Evolutionary conservation across 2,113 vertebrate genomes (phyloP).

Genomic region (Syngnathus scovelli): DNA sequence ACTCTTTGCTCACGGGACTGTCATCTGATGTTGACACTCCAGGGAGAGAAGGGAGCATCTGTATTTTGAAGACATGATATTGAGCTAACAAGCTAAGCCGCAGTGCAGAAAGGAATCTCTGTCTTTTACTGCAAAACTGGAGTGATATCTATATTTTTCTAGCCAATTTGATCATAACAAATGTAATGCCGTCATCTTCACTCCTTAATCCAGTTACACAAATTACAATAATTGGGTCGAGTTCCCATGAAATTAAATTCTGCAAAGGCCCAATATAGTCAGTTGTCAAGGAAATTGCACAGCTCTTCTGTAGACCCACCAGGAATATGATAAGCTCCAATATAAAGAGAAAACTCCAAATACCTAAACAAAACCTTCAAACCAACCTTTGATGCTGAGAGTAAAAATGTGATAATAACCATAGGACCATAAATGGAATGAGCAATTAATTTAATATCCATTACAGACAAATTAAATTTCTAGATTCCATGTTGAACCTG

Average conservation of each 20-base stretch:
- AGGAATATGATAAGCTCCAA: too few relatives aligned
- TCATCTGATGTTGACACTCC: background rate
- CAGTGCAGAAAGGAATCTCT: background rate
- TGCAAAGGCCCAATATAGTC: too few relatives aligned
- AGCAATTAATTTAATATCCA: background rate
- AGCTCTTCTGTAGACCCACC: too few relatives aligned
- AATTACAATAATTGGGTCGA: too few relatives aligned
- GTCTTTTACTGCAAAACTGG: background rate
- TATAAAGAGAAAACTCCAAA: too few relatives aligned
- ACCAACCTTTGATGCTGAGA: background rate
- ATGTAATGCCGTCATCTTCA: too few relatives aligned
- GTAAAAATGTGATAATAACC: background rate
- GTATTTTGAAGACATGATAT: slow-evolving; percentile 2
- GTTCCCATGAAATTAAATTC: too few relatives aligned
- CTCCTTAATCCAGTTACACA: too few relatives aligned
- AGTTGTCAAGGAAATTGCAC: too few relatives aligned
- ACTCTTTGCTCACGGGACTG: background rate
- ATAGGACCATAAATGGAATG: background rate
- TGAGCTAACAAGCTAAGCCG: background rate
- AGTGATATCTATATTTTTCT: background rate
- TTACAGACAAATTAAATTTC: background rate
- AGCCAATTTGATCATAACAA: too few relatives aligned
- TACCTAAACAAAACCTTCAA: too few relatives aligned
- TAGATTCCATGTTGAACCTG: too few relatives aligned
- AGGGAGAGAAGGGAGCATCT: background rate